These are phyloP conservation scores for Pantherophis guttatus DNA, from an alignment of 2,113 vertebrate species.

Conservation along the genomic window DNA sequence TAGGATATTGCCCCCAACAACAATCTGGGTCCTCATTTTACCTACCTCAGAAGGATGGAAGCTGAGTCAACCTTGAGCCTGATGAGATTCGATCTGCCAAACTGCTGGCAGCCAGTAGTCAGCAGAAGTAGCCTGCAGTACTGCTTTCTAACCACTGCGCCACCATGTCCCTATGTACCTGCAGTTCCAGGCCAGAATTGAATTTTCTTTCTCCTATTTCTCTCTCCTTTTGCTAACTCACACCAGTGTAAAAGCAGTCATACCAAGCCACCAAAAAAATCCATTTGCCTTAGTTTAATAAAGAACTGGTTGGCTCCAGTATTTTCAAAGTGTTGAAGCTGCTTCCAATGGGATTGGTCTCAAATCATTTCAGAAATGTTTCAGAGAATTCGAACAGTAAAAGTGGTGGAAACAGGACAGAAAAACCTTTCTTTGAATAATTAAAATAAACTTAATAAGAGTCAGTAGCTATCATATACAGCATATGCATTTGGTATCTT, in stretches of 20 bases:
- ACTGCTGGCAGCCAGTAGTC: too few species aligned
- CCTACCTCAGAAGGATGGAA: too few species aligned
- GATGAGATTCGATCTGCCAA: too few species aligned
- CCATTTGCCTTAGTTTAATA: not conserved
- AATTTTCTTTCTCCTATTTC: not conserved
- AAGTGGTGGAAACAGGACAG: not conserved
- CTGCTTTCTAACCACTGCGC: too few species aligned
- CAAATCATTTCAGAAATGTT: not conserved
- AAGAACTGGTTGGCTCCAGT: not conserved
- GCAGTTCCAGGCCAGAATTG: not conserved
- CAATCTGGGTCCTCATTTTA: too few species aligned
- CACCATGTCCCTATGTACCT: not conserved
- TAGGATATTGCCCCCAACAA: too few species aligned
- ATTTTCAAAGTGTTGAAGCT: not conserved
- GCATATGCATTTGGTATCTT: not conserved
- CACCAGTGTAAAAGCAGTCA: not conserved
- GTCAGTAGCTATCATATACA: not conserved
- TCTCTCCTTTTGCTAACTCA: not conserved
- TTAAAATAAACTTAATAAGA: not conserved
- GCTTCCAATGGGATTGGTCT: not conserved
- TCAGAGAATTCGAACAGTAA: not conserved
- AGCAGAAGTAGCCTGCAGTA: too few species aligned
- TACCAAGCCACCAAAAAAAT: not conserved
- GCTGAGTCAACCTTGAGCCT: too few species aligned
- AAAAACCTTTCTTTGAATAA: not conserved